Evolutionary conservation across 2,797 vertebrate species (phyloP).

Genomic region (Cirrhinus molitorella): DNA sequence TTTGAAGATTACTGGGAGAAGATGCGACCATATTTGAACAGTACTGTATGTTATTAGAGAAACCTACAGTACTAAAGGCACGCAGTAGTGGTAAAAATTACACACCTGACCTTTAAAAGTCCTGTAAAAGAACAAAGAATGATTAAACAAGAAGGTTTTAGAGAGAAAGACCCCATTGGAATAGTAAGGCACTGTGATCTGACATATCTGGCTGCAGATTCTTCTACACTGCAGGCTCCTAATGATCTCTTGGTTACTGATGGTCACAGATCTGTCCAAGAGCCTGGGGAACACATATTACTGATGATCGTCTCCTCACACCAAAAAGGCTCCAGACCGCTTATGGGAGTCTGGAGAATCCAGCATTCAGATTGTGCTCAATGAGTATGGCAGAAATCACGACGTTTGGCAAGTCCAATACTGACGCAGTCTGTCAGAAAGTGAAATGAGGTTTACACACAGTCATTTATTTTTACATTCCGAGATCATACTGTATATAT

Average conservation of each 20-base stretch:
- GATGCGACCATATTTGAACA: too few relatives aligned
- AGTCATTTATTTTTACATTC: slow-evolving; percentile 38
- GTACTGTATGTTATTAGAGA: background rate
- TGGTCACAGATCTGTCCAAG: slow-evolving; percentile 13
- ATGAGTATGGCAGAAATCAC: slow-evolving; percentile 36
- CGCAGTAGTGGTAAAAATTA: background rate
- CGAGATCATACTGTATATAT: background rate
- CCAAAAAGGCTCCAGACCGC: slow-evolving; percentile 30
- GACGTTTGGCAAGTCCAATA: slow-evolving; percentile 23
- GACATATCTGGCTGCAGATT: slow-evolving; percentile 35
- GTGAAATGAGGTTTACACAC: background rate
- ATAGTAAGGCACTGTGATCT: background rate
- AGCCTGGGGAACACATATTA: slow-evolving; percentile 45
- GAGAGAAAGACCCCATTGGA: slow-evolving; percentile 3
- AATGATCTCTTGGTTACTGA: slow-evolving; percentile 42
- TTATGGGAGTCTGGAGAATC: slow-evolving; percentile 40
- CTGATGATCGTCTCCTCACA: slow-evolving; percentile 35
- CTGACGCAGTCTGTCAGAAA: slow-evolving; percentile 1
- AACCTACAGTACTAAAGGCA: background rate
- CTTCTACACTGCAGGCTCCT: slow-evolving; percentile 25
- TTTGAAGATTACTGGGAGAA: too few relatives aligned
- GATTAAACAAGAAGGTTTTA: background rate
- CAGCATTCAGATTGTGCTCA: slow-evolving; percentile 11
- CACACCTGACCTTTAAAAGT: background rate
- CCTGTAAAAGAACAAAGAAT: slow-evolving; percentile 2